These are phyloP conservation scores for Brienomyrus brachyistius DNA, from an alignment of 2,113 vertebrate species.

Conservation along the genomic window DNA sequence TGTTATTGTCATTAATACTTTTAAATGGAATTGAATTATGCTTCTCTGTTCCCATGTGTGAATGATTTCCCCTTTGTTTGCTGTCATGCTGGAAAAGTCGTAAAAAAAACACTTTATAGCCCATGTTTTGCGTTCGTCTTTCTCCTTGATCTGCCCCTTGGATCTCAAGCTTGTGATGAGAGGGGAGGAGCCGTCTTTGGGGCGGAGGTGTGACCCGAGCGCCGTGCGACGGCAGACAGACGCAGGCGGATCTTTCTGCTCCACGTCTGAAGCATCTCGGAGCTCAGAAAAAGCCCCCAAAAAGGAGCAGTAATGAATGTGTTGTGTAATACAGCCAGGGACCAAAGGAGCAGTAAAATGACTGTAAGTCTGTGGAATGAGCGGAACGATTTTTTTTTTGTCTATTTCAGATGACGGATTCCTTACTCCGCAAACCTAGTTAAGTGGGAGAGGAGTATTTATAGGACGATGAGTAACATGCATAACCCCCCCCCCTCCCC, in stretches of 20 bases:
- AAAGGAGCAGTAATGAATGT: not conserved
- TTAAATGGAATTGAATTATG: not conserved
- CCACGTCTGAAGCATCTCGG: not conserved
- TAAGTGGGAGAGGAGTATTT: not conserved
- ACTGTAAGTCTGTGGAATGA: not conserved
- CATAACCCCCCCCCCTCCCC: not conserved
- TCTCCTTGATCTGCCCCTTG: not conserved
- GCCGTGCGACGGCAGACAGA: not conserved
- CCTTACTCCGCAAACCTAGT: not conserved
- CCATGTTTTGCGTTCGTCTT: not conserved
- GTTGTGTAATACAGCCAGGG: not conserved
- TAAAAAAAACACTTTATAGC: not conserved
- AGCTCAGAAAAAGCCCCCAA: not conserved
- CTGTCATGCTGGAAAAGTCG: not conserved
- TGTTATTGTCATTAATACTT: not conserved
- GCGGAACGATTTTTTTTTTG: not conserved
- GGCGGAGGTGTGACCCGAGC: slow-evolving; percentile 9
- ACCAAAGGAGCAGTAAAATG: not conserved
- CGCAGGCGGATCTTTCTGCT: not conserved
- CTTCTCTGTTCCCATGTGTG: slow-evolving; percentile 33
- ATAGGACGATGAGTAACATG: not conserved
- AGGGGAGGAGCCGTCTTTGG: not conserved
- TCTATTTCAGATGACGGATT: not conserved
- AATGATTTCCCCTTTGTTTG: not conserved
- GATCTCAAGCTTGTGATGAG: slow-evolving; percentile 9